These are phyloP conservation scores for Xylocampa areola DNA, from an alignment of 2,888 invertebrate species.

Conservation along the genomic window DNA sequence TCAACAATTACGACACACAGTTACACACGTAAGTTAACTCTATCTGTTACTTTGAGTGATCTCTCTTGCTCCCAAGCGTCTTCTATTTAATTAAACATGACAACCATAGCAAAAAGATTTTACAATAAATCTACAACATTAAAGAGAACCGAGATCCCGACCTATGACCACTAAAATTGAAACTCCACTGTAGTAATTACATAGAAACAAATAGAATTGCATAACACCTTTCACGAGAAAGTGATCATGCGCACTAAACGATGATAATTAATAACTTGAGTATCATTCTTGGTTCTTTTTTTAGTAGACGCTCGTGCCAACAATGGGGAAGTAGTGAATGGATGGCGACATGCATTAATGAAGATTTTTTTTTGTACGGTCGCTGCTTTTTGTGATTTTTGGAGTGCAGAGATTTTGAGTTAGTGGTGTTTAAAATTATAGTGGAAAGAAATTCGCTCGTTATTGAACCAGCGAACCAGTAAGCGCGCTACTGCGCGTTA, in stretches of 20 bases:
- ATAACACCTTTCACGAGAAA: slow-evolving; percentile 59
- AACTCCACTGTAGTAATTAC: slow-evolving; percentile 53
- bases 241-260: slow-evolving; percentile 51
- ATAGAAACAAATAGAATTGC: slow-evolving; percentile 55
- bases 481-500: too few relatives aligned
- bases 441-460: neutral
- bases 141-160: slow-evolving; percentile 42
- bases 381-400: neutral
- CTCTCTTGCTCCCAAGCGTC: too few relatives aligned
- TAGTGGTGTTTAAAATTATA: neutral
- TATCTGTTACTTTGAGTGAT: too few relatives aligned
- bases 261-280: slow-evolving; percentile 61
- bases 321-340: slow-evolving; percentile 10
- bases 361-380: slow-evolving; percentile 1
- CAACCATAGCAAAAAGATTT: neutral
- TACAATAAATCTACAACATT: slow-evolving; percentile 4
- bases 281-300: slow-evolving; percentile 22
- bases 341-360: slow-evolving; percentile 34
- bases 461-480: too few relatives aligned
- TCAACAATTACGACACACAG: too few relatives aligned
- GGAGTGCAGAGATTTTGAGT: neutral
- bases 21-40: too few relatives aligned
- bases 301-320: slow-evolving; percentile 40
- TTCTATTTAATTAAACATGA: too few relatives aligned
- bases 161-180: slow-evolving; percentile 57